A percentile compares a stretch with the other conserved stretches of the same genome.
These are phyloP conservation scores for Onthophagus taurus DNA, from an alignment of 1,140 invertebrate genomes.

Conservation along the genomic window DNA sequence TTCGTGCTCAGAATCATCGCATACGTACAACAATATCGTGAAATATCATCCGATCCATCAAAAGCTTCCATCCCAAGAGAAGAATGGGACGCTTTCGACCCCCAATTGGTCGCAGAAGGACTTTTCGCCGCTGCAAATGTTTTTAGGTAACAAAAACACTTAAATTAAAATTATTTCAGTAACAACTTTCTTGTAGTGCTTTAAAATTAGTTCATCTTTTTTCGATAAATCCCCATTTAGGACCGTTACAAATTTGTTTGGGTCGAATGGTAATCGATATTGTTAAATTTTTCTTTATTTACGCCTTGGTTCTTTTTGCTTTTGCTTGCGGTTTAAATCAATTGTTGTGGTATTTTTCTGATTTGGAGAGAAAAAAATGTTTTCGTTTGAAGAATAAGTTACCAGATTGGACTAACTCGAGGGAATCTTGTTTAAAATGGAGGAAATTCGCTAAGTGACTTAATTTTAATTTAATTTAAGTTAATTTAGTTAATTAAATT, in stretches of 20 bases:
- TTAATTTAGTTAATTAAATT: not conserved
- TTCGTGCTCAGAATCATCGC: slow-evolving; percentile 66
- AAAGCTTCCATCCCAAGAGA: slow-evolving; percentile 69
- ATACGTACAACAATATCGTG: slow-evolving; percentile 60
- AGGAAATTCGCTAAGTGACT: slow-evolving; percentile 53
- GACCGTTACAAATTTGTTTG: slow-evolving; percentile 75
- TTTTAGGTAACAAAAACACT: slow-evolving; percentile 50
- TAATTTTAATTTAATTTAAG: not conserved
- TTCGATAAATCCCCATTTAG: slow-evolving; percentile 83
- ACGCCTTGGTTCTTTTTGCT: slow-evolving; percentile 70
- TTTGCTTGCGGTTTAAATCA: slow-evolving; percentile 83
- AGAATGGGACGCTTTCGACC: slow-evolving; percentile 87
- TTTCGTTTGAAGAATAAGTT: slow-evolving; percentile 48
- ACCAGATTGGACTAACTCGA: slow-evolving; percentile 54
- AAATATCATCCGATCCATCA: slow-evolving; percentile 53
- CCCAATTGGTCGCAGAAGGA: slow-evolving; percentile 88
- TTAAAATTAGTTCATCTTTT: slow-evolving; percentile 84
- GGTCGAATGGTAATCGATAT: slow-evolving; percentile 82
- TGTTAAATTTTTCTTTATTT: slow-evolving; percentile 81
- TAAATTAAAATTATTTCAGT: not conserved
- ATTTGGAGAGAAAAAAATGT: slow-evolving; percentile 68
- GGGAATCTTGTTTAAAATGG: slow-evolving; percentile 70
- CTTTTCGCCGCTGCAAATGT: slow-evolving; percentile 93
- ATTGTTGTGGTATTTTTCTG: slow-evolving; percentile 83
- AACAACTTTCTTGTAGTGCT: slow-evolving; percentile 46